Conservation (phyloP, 2,113 vertebrate species). For the Gallinago media region DNA sequence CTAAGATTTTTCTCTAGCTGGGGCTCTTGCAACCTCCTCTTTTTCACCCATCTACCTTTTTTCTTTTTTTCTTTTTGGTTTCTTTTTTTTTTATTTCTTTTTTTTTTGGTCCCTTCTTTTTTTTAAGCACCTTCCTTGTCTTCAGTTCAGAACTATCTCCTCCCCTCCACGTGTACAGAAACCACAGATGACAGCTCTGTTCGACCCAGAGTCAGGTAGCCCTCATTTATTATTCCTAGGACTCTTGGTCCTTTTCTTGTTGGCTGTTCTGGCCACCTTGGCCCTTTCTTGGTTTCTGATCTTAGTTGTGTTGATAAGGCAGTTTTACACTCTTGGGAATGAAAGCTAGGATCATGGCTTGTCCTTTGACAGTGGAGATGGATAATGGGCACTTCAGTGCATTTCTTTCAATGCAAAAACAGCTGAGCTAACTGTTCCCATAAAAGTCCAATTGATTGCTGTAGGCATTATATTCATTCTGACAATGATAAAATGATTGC, state of each 20-base stretch:
- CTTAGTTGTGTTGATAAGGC: not conserved
- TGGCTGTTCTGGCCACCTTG: not conserved
- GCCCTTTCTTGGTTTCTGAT: not conserved
- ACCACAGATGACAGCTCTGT: not conserved
- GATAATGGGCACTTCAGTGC: conserved; percentile 13
- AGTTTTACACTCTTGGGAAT: not conserved
- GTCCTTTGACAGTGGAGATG: conserved; percentile 20
- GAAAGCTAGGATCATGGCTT: not conserved
- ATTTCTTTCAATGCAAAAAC: conserved; percentile 28
- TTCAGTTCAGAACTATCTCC: not conserved
- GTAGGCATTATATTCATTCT: conserved; percentile 60
- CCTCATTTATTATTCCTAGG: accelerated
- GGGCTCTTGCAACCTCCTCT: not conserved
- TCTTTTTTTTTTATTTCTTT: no score
- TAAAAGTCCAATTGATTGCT: conserved; percentile 61
- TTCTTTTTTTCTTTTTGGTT: no score
- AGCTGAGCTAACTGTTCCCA: conserved; percentile 56
- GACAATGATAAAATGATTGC: conserved; percentile 69
- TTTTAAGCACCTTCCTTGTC: not conserved
- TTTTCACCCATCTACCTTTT: accelerated
- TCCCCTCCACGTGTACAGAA: not conserved
- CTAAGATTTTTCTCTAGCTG: not conserved
- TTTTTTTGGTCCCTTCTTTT: no score
- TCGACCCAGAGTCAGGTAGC: not conserved
- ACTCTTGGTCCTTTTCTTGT: not conserved